A percentile compares a stretch with the other conserved stretches of the same genome.
phyloP scores from a whole-genome alignment of 2,888 invertebrate species.

The Psylliodes chrysocephalus region DNA sequence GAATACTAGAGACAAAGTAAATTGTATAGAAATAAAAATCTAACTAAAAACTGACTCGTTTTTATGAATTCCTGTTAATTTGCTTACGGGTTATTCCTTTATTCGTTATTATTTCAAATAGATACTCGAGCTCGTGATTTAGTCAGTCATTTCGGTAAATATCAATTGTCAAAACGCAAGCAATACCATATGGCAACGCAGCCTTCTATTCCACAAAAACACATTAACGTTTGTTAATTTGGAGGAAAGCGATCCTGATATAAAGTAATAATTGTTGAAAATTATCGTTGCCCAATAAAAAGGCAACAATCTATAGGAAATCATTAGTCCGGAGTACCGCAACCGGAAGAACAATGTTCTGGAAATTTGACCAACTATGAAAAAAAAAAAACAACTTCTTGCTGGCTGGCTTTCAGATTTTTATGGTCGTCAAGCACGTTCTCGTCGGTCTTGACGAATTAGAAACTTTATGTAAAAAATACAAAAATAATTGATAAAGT shows the following conservation, averaged over 20 bases:
- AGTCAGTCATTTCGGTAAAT: no score
- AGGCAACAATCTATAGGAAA: slow-evolving; percentile 23
- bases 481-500: no score
- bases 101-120: no score
- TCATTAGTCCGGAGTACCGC: slow-evolving; percentile 32
- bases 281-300: slow-evolving; percentile 1
- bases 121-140: no score
- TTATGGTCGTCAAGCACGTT: slow-evolving; percentile 9
- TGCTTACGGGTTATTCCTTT: no score
- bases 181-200: no score
- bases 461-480: slow-evolving; percentile 6
- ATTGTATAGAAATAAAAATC: no score
- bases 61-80: no score
- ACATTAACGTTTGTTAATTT: neutral
- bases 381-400: slow-evolving; percentile 28
- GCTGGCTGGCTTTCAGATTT: slow-evolving; percentile 7
- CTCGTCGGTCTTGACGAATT: neutral
- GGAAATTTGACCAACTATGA: slow-evolving; percentile 41
- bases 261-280: neutral
- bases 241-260: neutral
- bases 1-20: no score
- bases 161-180: no score
- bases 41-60: no score
- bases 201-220: neutral
- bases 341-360: slow-evolving; percentile 36